Percentiles rank a stretch among this genome's conserved stretches.
These are phyloP conservation scores for Agapornis roseicollis DNA, from an alignment of 2,113 vertebrate species.

Conservation along the genomic window DNA sequence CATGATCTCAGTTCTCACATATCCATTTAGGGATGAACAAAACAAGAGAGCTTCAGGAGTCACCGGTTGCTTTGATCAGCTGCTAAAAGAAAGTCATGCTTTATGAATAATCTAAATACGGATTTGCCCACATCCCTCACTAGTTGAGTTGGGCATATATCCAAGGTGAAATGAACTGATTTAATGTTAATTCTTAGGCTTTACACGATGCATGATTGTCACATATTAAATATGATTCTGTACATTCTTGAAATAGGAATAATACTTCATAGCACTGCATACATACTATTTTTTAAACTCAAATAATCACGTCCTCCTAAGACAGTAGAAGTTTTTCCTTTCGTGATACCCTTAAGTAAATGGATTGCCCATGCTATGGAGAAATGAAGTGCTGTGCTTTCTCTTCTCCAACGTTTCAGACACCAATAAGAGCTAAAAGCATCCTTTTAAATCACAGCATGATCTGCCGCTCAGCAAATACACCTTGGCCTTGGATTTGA, in stretches of 20 bases:
- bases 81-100: background rate
- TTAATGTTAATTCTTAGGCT: background rate
- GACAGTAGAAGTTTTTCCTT: background rate
- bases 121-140: background rate
- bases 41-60: accelerated
- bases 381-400: background rate
- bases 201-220: background rate
- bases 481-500: background rate
- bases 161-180: background rate
- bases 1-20: accelerated
- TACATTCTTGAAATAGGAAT: background rate
- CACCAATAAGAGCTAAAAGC: background rate
- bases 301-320: background rate
- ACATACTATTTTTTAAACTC: background rate
- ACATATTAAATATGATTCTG: background rate
- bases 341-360: background rate
- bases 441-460: background rate
- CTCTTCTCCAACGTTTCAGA: background rate
- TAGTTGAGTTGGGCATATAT: background rate
- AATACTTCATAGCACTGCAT: background rate
- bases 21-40: background rate
- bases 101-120: background rate
- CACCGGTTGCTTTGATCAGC: background rate
- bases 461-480: background rate
- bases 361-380: background rate